Base-by-base conservation (phyloP, 2,888 invertebrate species). In the Leptura quadrifasciata region DNA sequence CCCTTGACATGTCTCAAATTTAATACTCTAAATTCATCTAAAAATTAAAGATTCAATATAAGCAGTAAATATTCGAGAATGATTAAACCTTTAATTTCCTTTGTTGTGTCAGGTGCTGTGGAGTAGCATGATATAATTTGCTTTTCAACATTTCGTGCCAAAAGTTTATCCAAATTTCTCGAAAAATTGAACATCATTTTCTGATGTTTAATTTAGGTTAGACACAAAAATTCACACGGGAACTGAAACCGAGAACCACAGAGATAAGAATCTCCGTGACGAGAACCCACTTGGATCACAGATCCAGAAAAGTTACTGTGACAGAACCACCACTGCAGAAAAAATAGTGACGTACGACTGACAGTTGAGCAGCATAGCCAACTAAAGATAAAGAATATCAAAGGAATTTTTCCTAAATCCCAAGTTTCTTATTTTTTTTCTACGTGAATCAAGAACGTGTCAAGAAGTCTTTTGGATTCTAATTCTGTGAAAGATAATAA, bases 1-100 rank as follows among this genome's bases (percentile, higher is more conserved):
- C 84, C 83, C 83, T 85, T 88, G 0, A 84, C 84, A 76, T 82
- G 82, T 79, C 83, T 86, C 24, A 90, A 79, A 81, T 90, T 89
- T 35, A 90, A 80, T 1, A 87, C 87, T 54, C 86, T 83, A 81
- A 89, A 89, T 76, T 89, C 87, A 27, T 88, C 88, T 88, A 65
- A 78, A 86, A 86, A 72, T 17, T 21, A 64, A 47, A 15, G 3
- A 47, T 15, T 31, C 39, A 35, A n/a, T 15, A 47, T 0, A 35
- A 12, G 15, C 15, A 17, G 24, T n/a, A 18, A 18, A 47, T 1
- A 55, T 10, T 69, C 18, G 24, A 65, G 31, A 83, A 21, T 88
- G 74, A 78, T 87, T 86, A 58, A 87, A n/a, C 85, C 86, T 67
- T 85, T 84, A 79, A 87, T 87, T 78, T 72, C 82, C 76, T 39